A percentile compares a stretch with the other conserved stretches of the same genome.
Conservation (phyloP, 2,888 invertebrate species). For the Callimorpha dominula region DNA sequence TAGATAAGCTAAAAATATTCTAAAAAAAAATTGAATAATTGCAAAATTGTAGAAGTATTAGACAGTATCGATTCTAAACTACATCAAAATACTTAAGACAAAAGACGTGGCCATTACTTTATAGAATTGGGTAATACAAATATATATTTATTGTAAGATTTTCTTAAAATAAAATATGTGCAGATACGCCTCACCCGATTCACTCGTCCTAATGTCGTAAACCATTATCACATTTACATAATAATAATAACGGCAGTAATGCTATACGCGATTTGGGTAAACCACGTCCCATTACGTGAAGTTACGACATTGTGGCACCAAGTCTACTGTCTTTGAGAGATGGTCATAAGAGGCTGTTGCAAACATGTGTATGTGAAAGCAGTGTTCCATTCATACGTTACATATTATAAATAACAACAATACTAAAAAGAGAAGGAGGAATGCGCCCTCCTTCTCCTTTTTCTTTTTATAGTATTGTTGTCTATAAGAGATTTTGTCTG, state of each 20-base stretch:
- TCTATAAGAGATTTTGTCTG: no score
- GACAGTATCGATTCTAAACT: neutral
- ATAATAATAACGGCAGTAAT: constrained; percentile 40
- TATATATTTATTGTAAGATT: neutral
- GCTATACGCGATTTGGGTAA: constrained; percentile 35
- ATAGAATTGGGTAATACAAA: neutral
- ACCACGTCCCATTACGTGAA: constrained; percentile 26
- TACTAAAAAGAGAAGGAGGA: no score
- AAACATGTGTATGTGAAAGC: constrained; percentile 1
- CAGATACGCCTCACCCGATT: constrained; percentile 18
- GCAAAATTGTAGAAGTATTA: neutral
- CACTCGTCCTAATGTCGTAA: constrained; percentile 37
- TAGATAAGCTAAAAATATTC: neutral
- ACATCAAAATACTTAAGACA: neutral
- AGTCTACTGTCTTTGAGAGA: neutral
- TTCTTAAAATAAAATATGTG: constrained; percentile 3
- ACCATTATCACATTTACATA: constrained; percentile 45
- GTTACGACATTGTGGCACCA: neutral
- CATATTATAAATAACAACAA: no score
- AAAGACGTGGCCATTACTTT: neutral
- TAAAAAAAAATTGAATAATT: neutral
- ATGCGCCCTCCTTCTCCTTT: no score
- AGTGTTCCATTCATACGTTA: neutral
- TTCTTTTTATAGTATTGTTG: no score
- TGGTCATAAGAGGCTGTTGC: constrained; percentile 11